Evolutionary conservation across 1,140 invertebrate genomes (phyloP).

Genomic region (Tetraneura akinire): DNA sequence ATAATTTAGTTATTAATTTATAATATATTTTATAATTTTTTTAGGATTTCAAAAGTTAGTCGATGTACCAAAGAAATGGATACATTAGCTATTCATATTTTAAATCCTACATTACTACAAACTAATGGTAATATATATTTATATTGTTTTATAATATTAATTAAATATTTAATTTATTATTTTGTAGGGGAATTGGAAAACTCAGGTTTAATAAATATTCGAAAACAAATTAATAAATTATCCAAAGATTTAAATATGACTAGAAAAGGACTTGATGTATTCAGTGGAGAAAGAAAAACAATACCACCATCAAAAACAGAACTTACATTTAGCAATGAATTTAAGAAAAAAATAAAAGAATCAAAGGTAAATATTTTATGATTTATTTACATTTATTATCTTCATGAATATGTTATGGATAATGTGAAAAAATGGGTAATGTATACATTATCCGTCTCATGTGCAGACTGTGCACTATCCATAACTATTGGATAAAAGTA

Average conservation of each 20-base stretch:
- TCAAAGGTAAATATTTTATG: constrained; percentile 28
- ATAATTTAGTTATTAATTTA: neutral
- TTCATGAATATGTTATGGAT: too few relatives aligned
- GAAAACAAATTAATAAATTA: constrained; percentile 39
- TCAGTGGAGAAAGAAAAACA: constrained; percentile 42
- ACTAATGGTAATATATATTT: neutral
- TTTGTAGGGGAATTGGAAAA: constrained; percentile 35
- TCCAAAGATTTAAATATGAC: constrained; percentile 34
- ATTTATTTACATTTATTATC: too few relatives aligned
- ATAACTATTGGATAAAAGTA: too few relatives aligned
- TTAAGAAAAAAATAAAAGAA: constrained; percentile 29
- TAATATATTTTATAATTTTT: neutral
- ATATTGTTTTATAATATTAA: neutral
- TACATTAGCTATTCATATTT: constrained; percentile 12
- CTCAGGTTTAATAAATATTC: constrained; percentile 32
- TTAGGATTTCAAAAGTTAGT: constrained; percentile 28
- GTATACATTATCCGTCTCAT: too few relatives aligned
- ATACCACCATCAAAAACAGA: neutral
- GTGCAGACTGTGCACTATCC: too few relatives aligned
- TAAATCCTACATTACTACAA: constrained; percentile 1
- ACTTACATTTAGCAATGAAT: constrained; percentile 9
- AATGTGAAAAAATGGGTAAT: too few relatives aligned
- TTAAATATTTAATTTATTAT: neutral
- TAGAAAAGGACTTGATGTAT: constrained; percentile 42
- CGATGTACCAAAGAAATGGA: constrained; percentile 38